Evolutionary conservation across 2,113 vertebrate species (phyloP).

Genomic region (Grus americana): DNA sequence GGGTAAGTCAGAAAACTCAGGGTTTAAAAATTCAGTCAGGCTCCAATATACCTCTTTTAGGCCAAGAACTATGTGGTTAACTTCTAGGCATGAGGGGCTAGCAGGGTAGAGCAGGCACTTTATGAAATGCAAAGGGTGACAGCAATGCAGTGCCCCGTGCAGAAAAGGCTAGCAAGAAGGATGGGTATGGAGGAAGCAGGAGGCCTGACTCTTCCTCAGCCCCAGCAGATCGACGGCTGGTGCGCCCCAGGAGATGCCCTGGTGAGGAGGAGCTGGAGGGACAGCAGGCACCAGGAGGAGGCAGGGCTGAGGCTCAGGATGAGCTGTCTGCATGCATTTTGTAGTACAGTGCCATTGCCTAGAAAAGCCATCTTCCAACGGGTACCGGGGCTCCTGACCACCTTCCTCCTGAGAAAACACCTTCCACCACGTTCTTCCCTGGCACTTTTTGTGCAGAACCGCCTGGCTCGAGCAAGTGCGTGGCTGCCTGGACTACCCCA

Average conservation of each 20-base stretch:
- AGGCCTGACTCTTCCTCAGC: background rate
- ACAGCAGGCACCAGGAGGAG: background rate
- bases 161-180: background rate
- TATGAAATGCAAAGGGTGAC: background rate
- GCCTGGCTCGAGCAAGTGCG: background rate
- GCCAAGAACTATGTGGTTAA: background rate
- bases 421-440: background rate
- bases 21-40: background rate
- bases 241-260: background rate
- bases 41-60: background rate
- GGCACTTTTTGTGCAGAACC: background rate
- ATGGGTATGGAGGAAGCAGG: background rate
- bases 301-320: background rate
- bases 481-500: background rate
- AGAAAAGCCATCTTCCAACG: background rate
- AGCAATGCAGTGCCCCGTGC: background rate
- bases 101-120: background rate
- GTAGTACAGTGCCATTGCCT: background rate
- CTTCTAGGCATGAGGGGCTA: background rate
- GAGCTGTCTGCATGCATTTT: background rate
- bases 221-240: background rate
- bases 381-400: background rate
- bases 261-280: background rate
- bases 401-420: background rate
- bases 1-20: conserved; percentile 75